A percentile compares a stretch with the other conserved stretches of the same genome.
phyloP scores from a whole-genome alignment of 2,113 vertebrate species.

The Hystrix cristata region DNA sequence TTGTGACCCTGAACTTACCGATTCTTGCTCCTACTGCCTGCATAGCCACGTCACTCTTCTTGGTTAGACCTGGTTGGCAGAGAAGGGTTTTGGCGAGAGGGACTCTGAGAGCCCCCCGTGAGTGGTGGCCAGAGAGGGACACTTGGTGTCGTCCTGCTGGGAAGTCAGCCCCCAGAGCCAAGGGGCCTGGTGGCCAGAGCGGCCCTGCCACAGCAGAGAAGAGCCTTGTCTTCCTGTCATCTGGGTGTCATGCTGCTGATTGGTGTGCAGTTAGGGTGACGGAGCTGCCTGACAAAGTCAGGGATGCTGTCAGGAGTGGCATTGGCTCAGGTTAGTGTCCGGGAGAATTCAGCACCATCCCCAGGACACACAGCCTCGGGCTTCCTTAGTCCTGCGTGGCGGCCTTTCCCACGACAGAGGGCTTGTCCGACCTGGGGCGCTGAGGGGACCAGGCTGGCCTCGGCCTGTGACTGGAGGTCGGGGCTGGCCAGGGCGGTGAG shows the following conservation, averaged over 20 bases:
- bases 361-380: background rate
- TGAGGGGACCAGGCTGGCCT: too few relatives aligned
- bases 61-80: background rate
- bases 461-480: too few relatives aligned
- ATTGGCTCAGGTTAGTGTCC: background rate
- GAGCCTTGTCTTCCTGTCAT: background rate
- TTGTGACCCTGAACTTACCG: background rate
- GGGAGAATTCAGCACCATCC: too few relatives aligned
- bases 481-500: too few relatives aligned
- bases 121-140: background rate
- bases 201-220: background rate
- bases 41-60: background rate
- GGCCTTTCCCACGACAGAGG: background rate
- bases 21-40: background rate
- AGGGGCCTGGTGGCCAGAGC: background rate
- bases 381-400: background rate
- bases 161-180: background rate
- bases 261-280: background rate
- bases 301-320: background rate
- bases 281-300: background rate
- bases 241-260: background rate
- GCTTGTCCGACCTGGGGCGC: background rate
- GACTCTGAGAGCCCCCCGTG: background rate
- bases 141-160: fast-evolving
- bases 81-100: background rate